Evolutionary conservation across 1,140 invertebrate species (phyloP).

Genomic region (Delia radicum): DNA sequence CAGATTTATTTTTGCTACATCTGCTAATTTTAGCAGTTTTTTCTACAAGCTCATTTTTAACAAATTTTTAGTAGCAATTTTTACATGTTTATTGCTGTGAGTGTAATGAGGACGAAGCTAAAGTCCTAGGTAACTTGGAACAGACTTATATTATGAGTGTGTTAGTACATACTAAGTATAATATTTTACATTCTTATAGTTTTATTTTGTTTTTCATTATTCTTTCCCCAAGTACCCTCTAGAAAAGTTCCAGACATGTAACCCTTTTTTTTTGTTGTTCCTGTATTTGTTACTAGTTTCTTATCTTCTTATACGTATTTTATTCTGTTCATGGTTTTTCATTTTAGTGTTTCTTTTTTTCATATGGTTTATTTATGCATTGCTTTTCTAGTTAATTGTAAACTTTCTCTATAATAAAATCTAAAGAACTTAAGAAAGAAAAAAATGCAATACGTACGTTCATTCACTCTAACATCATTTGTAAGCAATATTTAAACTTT

Average conservation of each 20-base stretch:
- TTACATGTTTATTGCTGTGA: no score
- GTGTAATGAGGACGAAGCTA: no score
- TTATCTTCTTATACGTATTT: not conserved
- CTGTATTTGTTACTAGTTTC: not conserved
- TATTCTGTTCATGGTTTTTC: not conserved
- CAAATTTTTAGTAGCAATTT: no score
- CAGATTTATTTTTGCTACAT: no score
- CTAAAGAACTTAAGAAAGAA: not conserved
- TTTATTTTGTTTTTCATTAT: not conserved
- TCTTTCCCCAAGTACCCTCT: not conserved
- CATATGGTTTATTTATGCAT: not conserved
- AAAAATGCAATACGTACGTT: no score
- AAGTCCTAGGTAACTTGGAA: no score
- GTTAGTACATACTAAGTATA: not conserved
- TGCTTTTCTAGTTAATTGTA: not conserved
- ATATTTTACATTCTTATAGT: not conserved
- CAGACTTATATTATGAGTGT: no score
- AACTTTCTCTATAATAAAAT: not conserved
- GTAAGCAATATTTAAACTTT: no score
- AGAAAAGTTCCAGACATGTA: not conserved
- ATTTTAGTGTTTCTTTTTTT: not conserved
- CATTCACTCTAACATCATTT: no score
- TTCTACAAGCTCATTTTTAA: no score
- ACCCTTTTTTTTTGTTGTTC: not conserved
- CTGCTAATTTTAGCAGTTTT: no score